phyloP scores from a whole-genome alignment of 2,113 vertebrate species.

The Mobula birostris region DNA sequence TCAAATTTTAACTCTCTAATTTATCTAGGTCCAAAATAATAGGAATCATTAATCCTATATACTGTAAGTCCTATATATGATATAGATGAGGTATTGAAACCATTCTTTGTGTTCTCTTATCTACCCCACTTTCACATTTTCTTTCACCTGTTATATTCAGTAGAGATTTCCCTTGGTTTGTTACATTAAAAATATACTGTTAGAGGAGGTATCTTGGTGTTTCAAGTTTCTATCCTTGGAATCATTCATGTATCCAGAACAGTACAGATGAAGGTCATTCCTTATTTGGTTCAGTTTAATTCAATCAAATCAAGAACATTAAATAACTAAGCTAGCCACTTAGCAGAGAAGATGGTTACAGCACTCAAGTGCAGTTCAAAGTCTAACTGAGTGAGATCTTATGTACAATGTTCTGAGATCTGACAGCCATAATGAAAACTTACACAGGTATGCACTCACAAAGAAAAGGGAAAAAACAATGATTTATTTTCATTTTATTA shows the following conservation, averaged over 20 bases:
- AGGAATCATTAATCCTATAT: background rate
- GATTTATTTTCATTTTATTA: conserved; percentile 18
- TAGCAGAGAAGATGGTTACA: too few relatives aligned
- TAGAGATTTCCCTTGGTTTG: background rate
- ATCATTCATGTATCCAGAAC: background rate
- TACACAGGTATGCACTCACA: background rate
- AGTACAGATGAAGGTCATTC: background rate
- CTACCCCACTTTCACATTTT: background rate
- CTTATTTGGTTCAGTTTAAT: background rate
- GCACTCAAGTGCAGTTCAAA: background rate
- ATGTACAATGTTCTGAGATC: background rate
- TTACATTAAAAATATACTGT: background rate
- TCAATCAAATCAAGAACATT: background rate
- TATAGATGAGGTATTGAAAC: background rate
- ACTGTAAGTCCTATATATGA: too few relatives aligned
- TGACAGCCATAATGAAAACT: background rate
- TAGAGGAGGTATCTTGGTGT: background rate
- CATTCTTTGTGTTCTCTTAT: background rate
- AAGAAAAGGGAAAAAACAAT: background rate
- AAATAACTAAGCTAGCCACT: background rate
- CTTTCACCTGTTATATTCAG: background rate
- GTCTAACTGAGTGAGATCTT: background rate
- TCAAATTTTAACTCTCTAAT: background rate
- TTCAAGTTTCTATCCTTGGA: background rate
- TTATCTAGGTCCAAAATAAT: background rate